Evolutionary conservation across 1,140 invertebrate species (phyloP), one percentile per base, ranked within the genome.

Genomic region (Ostrea denselamellosa): DNA sequence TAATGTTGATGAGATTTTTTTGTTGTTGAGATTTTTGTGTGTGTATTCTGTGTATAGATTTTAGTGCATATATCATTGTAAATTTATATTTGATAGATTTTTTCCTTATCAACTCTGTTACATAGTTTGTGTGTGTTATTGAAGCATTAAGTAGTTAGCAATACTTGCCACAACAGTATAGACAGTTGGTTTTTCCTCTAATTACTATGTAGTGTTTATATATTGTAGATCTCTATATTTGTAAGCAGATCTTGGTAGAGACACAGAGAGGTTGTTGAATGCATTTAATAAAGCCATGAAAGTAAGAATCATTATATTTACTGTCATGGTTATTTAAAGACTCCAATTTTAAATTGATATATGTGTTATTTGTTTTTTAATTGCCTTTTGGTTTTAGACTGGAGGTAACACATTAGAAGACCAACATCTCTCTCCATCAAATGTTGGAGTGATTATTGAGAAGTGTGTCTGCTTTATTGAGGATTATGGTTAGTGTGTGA

Each of bases 381-480:
- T 25, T 0, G 0, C 17, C 9, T 81, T 81, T 81, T 28, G 19
- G 25, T 83, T 52, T 9, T 89, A 94, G 93, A 96, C 96, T 89
- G 98, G 97, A 94, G 97, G 97, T 12, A 95, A 96, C 2, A 95
- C 96, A 8, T 95, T 98, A 77, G 96, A 96, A 65, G 97, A 98
- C 90, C 97, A 98, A 93, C 97, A 98, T 93, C 94, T 98, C 51
- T 98, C 97, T 8, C 96, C 97, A 90, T 97, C 98, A 89, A 96
- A 98, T 93, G 96, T 98, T 52, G 98, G 98, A 34, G 97, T 97
- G 19, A 96, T 98, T 86, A 97, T 98, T 2, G 97, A 98, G 90
- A 98, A 98, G 93, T 98, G 98, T 94, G 96, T 98, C 65, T 98
- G 97, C 92, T 98, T 98, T 92, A 96, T 98, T 87, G 97, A 97